Evolutionary conservation across 2,888 invertebrate genomes (phyloP).

Genomic region (Lepidonotus clava): DNA sequence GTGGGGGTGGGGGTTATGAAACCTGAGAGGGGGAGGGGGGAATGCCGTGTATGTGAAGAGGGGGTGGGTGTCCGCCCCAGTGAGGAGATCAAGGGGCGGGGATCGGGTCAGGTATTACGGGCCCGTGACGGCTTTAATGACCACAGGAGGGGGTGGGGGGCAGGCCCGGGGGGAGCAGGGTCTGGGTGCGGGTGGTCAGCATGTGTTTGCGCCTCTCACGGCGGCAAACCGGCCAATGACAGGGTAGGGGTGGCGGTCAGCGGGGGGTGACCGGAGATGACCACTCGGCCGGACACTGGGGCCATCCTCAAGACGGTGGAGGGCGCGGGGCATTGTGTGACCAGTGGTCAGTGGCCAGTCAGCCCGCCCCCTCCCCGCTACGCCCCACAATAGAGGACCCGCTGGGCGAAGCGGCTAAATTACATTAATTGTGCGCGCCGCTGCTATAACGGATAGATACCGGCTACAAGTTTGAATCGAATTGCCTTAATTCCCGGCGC

Average conservation of each 20-base stretch:
- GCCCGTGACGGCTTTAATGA: not conserved
- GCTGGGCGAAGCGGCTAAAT: constrained; percentile 34
- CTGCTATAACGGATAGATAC: constrained; percentile 42
- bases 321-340: not conserved
- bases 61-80: not conserved
- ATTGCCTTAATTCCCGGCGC: constrained; percentile 28
- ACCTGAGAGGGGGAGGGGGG: not conserved
- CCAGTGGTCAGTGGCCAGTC: not conserved
- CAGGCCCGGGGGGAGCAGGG: not conserved
- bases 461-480: not conserved
- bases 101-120: constrained; percentile 6
- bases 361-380: not conserved
- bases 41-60: not conserved
- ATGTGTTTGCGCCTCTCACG: constrained; percentile 39
- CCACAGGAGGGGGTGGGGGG: not conserved
- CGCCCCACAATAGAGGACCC: not conserved
- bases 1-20: no score
- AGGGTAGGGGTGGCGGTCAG: constrained; percentile 38
- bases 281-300: constrained; percentile 27
- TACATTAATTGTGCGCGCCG: constrained; percentile 39
- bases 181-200: constrained; percentile 13
- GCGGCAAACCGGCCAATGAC: constrained; percentile 15
- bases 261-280: constrained; percentile 23
- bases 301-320: not conserved
- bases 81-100: not conserved